Conservation (phyloP, 2,888 invertebrate species). For the Dinocampus coccinellae region DNA sequence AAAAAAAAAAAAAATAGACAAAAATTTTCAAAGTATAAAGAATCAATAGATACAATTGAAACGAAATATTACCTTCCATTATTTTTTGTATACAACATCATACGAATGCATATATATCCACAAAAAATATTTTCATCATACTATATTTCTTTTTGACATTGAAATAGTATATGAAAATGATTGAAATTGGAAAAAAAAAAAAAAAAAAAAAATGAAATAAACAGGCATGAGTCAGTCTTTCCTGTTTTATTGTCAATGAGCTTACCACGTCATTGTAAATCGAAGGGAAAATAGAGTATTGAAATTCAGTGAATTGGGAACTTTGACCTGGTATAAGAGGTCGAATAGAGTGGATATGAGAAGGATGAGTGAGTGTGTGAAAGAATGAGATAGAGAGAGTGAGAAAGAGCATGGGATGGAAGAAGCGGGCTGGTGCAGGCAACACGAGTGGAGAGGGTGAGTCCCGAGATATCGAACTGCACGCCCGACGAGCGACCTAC, state of each 20-base stretch:
- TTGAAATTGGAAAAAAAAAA: too few species aligned
- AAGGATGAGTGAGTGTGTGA: neutral
- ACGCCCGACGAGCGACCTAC: constrained; percentile 44
- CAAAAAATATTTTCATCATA: too few species aligned
- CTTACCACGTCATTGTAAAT: constrained; percentile 5
- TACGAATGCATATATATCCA: too few species aligned
- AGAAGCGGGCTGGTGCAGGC: neutral
- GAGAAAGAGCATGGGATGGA: neutral
- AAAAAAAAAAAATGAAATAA: neutral
- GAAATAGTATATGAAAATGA: neutral
- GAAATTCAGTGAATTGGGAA: constrained; percentile 30
- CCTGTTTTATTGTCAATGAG: neutral
- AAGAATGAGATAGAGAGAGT: neutral
- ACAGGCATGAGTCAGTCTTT: neutral
- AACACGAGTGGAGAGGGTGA: neutral
- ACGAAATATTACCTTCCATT: too few species aligned
- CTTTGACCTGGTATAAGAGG: constrained; percentile 28
- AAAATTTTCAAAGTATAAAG: too few species aligned
- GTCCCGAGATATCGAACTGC: constrained; percentile 36
- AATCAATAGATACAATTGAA: too few species aligned
- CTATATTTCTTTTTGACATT: neutral
- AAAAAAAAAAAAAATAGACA: too few species aligned
- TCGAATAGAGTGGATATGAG: neutral
- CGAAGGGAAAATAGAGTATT: constrained; percentile 24
- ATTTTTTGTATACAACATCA: too few species aligned